These are phyloP conservation scores for Drosophila miranda DNA, from an alignment of 1,140 invertebrate genomes.

Conservation along the genomic window DNA sequence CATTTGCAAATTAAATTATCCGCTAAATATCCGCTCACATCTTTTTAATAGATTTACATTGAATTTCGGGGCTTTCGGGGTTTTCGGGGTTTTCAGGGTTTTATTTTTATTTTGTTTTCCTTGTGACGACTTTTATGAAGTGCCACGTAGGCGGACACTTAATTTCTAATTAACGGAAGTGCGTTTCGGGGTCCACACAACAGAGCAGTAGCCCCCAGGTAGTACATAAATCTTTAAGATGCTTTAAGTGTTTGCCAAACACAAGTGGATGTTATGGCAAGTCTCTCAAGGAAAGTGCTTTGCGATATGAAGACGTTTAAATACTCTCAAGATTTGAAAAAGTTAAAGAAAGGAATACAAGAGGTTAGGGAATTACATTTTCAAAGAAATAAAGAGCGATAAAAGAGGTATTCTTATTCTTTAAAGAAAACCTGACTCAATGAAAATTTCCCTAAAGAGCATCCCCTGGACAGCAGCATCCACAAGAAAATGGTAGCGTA, in stretches of 20 bases:
- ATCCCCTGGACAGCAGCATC: no score
- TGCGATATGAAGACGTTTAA: not conserved
- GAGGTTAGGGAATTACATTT: no score
- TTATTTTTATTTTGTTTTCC: constrained; percentile 18
- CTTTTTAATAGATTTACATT: constrained; percentile 37
- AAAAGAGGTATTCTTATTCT: no score
- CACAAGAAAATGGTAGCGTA: constrained; percentile 2
- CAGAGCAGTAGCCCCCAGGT: not conserved
- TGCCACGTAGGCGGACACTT: constrained; percentile 45
- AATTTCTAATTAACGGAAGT: constrained; percentile 65
- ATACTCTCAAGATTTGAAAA: not conserved
- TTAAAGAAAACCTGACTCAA: no score
- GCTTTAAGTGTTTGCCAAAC: constrained; percentile 62
- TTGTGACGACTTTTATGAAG: constrained; percentile 30
- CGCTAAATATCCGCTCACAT: constrained; percentile 5
- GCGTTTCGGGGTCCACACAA: constrained; percentile 9
- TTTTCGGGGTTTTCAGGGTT: no score
- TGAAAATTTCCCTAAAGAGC: no score
- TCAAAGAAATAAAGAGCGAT: no score
- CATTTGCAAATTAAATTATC: constrained; percentile 35
- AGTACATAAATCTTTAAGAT: constrained; percentile 66
- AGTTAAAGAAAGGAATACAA: no score
- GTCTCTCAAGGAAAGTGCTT: not conserved
- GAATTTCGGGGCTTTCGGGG: constrained; percentile 17
- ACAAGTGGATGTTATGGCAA: constrained; percentile 20